phyloP scores from a whole-genome alignment of 2,797 vertebrate species.

The Enteromius afrohamiltoni region DNA sequence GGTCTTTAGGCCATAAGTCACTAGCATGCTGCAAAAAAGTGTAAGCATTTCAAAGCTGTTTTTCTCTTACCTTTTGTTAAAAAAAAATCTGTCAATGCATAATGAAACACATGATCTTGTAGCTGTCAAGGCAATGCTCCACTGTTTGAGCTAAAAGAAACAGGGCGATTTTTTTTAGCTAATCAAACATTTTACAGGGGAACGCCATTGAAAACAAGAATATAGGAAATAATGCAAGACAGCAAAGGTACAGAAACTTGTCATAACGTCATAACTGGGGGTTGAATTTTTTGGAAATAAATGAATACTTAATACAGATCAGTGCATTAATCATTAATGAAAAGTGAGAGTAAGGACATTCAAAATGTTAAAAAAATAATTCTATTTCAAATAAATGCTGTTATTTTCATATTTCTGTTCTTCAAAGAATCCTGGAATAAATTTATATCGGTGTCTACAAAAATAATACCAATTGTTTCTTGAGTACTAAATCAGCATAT shows the following conservation, averaged over 20 bases:
- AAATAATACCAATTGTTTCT: not conserved
- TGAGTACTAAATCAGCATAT: not conserved
- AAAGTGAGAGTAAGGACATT: not conserved
- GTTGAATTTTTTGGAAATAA: too few species aligned
- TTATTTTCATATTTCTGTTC: not conserved
- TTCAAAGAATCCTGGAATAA: not conserved
- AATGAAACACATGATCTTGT: not conserved
- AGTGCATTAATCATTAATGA: not conserved
- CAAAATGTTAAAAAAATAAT: not conserved
- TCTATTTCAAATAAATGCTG: not conserved
- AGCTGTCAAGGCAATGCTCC: not conserved
- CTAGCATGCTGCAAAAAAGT: conserved; percentile 78
- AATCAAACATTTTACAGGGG: not conserved
- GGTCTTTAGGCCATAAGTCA: conserved; percentile 77
- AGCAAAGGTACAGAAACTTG: not conserved
- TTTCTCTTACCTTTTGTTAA: not conserved
- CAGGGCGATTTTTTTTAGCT: not conserved
- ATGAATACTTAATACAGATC: too few species aligned
- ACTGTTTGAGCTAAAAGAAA: not conserved
- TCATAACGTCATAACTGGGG: too few species aligned
- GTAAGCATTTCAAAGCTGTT: not conserved
- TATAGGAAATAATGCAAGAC: not conserved
- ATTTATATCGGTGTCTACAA: too few species aligned
- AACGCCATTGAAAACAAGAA: not conserved
- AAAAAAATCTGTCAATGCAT: not conserved